These are phyloP conservation scores for Vireo griseus DNA, from an alignment of 2,797 vertebrate species.

Conservation along the genomic window DNA sequence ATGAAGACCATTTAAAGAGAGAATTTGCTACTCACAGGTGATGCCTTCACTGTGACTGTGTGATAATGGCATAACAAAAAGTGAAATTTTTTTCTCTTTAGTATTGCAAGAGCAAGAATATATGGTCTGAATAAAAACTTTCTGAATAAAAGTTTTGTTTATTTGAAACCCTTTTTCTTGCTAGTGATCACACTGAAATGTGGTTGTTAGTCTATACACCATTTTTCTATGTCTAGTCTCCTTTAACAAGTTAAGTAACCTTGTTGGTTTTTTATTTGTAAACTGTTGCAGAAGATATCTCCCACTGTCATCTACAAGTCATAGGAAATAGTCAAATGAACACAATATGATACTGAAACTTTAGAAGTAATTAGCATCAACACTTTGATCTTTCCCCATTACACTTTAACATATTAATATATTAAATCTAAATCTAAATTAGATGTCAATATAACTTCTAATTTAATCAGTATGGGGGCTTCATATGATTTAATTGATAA, in stretches of 20 bases:
- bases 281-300: not conserved
- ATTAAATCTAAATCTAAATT: conserved; percentile 45
- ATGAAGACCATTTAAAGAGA: not conserved
- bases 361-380: not conserved
- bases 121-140: not conserved
- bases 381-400: not conserved
- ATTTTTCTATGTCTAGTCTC: not conserved
- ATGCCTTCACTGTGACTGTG: not conserved
- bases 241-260: not conserved
- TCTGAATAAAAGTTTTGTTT: not conserved
- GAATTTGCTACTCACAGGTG: not conserved
- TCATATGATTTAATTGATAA: not conserved
- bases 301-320: not conserved
- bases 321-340: not conserved
- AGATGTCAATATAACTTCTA: not conserved
- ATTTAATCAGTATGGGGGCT: conserved; percentile 18
- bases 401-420: not conserved
- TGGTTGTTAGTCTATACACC: not conserved
- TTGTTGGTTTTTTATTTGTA: not conserved
- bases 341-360: not conserved
- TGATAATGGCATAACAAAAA: not conserved
- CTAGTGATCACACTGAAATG: not conserved
- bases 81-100: not conserved
- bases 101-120: not conserved
- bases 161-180: not conserved